Evolutionary conservation across 1,140 invertebrate genomes (phyloP).

Genomic region (Cotesia glomerata): DNA sequence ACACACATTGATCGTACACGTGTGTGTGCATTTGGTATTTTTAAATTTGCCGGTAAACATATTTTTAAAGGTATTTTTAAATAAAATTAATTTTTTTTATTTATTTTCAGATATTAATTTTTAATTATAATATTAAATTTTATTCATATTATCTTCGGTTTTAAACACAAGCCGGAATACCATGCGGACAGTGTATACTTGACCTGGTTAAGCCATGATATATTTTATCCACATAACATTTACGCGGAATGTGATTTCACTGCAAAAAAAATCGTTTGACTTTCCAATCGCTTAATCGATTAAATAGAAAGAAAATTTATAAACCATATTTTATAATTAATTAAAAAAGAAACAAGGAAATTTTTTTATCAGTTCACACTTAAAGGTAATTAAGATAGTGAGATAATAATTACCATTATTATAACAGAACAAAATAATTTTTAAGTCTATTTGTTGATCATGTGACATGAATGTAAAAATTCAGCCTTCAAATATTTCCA

Average conservation of each 20-base stretch:
- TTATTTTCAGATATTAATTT: background rate
- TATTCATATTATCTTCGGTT: too few relatives aligned
- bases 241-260: background rate
- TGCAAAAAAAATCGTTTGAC: background rate
- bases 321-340: too few relatives aligned
- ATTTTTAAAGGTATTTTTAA: background rate
- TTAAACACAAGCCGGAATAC: too few relatives aligned
- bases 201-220: background rate
- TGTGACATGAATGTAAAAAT: constrained; percentile 11
- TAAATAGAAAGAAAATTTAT: too few relatives aligned
- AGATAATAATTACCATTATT: background rate
- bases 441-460: background rate
- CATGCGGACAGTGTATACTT: background rate
- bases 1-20: constrained; percentile 1
- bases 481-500: background rate
- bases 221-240: background rate
- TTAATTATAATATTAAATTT: background rate
- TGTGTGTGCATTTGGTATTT: constrained; percentile 1
- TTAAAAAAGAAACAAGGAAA: too few relatives aligned
- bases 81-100: background rate
- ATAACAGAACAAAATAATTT: background rate
- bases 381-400: background rate
- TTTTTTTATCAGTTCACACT: too few relatives aligned
- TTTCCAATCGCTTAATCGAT: too few relatives aligned
- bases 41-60: constrained; percentile 3